These are phyloP conservation scores for Tupaia tana DNA, from an alignment of 2,113 vertebrate genomes.

Conservation along the genomic window DNA sequence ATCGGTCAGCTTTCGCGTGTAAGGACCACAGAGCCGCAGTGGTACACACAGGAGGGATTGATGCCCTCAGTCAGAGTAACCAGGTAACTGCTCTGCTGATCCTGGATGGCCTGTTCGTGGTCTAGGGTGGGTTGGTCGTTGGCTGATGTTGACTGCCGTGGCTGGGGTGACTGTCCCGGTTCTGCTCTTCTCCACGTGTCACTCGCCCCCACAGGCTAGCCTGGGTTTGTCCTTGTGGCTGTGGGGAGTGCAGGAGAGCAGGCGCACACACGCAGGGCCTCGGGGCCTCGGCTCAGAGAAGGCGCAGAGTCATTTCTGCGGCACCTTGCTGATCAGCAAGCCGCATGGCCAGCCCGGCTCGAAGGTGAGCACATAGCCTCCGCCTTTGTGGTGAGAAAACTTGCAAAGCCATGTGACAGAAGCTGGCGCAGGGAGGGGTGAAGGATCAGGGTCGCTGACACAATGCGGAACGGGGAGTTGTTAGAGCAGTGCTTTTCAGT, in stretches of 20 bases:
- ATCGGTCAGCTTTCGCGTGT: neutral
- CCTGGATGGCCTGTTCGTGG: neutral
- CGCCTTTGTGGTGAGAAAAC: neutral
- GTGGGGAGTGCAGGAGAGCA: neutral
- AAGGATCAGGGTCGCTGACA: neutral
- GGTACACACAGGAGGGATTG: neutral
- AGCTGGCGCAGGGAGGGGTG: neutral
- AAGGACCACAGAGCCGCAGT: neutral
- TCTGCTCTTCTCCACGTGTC: neutral
- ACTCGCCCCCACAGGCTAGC: neutral
- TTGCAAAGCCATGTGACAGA: neutral
- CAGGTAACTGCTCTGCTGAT: neutral
- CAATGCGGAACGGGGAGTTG: neutral
- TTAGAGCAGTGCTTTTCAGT: neutral
- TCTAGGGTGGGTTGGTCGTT: neutral
- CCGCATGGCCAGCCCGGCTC: no score
- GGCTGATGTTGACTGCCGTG: neutral
- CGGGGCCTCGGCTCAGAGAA: neutral
- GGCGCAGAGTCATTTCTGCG: neutral
- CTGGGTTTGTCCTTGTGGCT: neutral
- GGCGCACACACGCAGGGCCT: neutral
- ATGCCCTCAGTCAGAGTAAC: neutral
- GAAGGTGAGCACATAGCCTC: neutral
- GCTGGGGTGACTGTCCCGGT: neutral
- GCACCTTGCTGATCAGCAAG: neutral